Percentiles rank a stretch among this genome's conserved stretches.
Conservation (phyloP, 2,797 vertebrate species). For the Champsocephalus esox region DNA sequence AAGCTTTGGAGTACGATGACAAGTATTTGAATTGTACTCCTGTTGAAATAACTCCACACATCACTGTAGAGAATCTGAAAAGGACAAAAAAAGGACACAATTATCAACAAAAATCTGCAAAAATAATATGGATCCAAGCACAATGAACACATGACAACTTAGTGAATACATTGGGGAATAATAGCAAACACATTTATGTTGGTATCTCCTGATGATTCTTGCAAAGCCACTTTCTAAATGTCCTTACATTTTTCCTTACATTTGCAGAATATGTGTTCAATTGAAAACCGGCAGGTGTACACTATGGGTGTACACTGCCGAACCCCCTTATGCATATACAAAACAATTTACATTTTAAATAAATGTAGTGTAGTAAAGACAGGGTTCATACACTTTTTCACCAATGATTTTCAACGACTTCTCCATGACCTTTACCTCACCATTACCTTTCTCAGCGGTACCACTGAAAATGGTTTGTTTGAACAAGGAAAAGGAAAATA, state of each 20-base stretch:
- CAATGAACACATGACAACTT: constrained; percentile 2
- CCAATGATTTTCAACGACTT: too few species aligned
- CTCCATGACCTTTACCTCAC: too few species aligned
- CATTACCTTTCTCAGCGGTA: too few species aligned
- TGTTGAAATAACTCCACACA: not conserved
- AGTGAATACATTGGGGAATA: not conserved
- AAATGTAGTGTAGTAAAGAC: not conserved
- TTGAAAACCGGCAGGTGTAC: not conserved
- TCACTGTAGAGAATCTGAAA: not conserved
- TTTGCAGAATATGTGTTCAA: not conserved
- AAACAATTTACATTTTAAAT: too few species aligned
- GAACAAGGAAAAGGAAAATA: too few species aligned
- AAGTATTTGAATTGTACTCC: not conserved
- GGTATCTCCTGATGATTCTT: constrained; percentile 1
- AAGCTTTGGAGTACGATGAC: not conserved
- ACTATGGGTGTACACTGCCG: constrained; percentile 2
- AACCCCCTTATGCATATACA: not conserved
- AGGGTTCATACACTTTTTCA: too few species aligned
- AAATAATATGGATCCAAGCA: not conserved
- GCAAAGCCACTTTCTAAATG: constrained; percentile 4
- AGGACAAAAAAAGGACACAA: not conserved
- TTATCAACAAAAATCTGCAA: too few species aligned
- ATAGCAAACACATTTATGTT: constrained; percentile 14
- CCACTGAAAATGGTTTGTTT: too few species aligned
- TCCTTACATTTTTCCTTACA: not conserved